phyloP scores from a whole-genome alignment of 2,113 vertebrate species.

The Notarius quadriscutis region DNA sequence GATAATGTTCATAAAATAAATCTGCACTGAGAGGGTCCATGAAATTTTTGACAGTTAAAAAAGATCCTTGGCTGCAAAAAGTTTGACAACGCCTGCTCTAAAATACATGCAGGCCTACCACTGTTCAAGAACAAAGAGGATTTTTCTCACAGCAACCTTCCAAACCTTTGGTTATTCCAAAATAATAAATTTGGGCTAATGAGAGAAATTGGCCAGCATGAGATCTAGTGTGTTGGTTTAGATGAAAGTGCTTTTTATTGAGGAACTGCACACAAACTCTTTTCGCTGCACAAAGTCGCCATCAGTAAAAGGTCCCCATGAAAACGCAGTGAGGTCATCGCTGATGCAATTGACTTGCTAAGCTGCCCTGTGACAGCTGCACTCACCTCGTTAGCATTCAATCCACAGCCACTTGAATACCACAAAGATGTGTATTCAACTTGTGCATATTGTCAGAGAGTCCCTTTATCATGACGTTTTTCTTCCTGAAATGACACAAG shows the following conservation, averaged over 20 bases:
- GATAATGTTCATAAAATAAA: background rate
- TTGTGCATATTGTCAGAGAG: conserved; percentile 40
- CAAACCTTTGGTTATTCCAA: background rate
- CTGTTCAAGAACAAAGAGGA: background rate
- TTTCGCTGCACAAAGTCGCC: conserved; percentile 15
- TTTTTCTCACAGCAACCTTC: background rate
- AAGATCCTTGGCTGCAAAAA: background rate
- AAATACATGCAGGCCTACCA: background rate
- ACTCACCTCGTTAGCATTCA: conserved; percentile 54
- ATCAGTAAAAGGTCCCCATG: conserved; percentile 32
- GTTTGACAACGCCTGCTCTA: background rate
- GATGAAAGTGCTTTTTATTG: conserved; percentile 22
- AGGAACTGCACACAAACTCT: conserved; percentile 5
- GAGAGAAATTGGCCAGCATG: background rate
- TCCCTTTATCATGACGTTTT: conserved; percentile 45
- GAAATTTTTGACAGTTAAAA: background rate
- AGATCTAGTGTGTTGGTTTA: conserved; percentile 13
- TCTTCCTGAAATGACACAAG: conserved; percentile 6
- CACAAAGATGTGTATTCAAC: conserved; percentile 33
- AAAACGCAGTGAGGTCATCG: conserved; percentile 37
- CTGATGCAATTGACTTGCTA: conserved; percentile 51
- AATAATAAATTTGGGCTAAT: background rate
- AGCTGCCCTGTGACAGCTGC: conserved; percentile 51
- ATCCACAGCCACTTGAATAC: conserved; percentile 39
- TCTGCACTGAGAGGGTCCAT: background rate